These are phyloP conservation scores for Craterocephalus amniculus DNA, from an alignment of 2,797 vertebrate species.

Conservation along the genomic window DNA sequence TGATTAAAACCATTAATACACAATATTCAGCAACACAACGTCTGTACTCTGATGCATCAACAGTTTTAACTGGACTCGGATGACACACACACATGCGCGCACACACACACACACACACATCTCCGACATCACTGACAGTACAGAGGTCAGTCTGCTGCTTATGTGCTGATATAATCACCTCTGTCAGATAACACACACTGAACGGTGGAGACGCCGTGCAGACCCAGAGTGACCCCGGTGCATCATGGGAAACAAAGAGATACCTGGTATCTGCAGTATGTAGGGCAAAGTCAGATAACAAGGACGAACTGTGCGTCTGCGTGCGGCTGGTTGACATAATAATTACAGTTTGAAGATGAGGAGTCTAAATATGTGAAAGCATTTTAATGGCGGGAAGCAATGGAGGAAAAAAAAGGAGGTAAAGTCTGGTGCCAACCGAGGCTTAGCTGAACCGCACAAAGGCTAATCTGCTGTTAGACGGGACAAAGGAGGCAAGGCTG, in stretches of 20 bases:
- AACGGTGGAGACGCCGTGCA: neutral
- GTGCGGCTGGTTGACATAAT: too few relatives aligned
- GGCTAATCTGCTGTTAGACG: conserved; percentile 47
- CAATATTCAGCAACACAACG: neutral
- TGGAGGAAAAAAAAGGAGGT: neutral
- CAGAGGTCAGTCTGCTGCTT: conserved; percentile 28
- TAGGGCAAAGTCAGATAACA: conserved; percentile 11
- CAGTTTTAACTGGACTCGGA: neutral
- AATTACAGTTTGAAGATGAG: neutral
- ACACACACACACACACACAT: neutral
- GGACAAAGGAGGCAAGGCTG: neutral
- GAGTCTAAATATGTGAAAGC: conserved; percentile 1
- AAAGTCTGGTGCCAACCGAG: conserved; percentile 15
- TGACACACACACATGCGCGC: neutral
- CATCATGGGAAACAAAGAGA: conserved; percentile 44
- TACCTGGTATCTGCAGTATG: conserved; percentile 26
- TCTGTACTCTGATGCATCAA: neutral
- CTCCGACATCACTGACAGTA: neutral
- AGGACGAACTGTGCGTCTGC: neutral
- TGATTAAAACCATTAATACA: neutral
- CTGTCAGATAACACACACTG: conserved; percentile 19
- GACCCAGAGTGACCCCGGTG: neutral
- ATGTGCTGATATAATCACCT: conserved; percentile 20
- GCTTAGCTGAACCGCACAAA: conserved; percentile 36
- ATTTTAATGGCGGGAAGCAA: neutral